Conservation (phyloP, 2,113 vertebrate genomes). For the Struthio camelus region DNA sequence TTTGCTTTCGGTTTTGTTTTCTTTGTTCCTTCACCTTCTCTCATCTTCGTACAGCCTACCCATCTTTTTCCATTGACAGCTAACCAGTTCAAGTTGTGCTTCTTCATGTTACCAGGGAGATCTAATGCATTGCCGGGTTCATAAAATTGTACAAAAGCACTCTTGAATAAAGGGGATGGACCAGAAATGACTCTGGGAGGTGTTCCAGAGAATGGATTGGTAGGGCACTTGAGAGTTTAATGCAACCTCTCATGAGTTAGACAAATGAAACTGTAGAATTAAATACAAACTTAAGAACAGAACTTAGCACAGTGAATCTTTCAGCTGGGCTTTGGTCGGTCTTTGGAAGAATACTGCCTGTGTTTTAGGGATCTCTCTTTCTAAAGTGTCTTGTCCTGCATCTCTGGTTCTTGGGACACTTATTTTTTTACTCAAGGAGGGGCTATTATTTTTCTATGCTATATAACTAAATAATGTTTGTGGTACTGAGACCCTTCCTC, state of each 20-base stretch:
- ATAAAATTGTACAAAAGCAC: not conserved
- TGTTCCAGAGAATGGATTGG: constrained; percentile 16
- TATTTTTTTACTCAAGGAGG: not conserved
- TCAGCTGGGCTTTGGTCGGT: not conserved
- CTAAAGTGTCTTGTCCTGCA: not conserved
- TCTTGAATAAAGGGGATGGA: constrained; percentile 13
- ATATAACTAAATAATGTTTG: not conserved
- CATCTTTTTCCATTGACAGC: constrained; percentile 26
- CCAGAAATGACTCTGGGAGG: constrained; percentile 30
- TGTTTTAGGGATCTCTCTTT: not conserved
- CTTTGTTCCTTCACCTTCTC: not conserved
- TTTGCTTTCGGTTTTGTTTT: not conserved
- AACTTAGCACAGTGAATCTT: not conserved
- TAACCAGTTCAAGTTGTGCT: not conserved
- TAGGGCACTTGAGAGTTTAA: not conserved
- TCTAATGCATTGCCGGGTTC: constrained; percentile 18
- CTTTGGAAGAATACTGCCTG: not conserved
- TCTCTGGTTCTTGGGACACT: not conserved
- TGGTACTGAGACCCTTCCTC: not conserved
- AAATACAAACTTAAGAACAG: constrained; percentile 9
- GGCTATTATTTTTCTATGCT: not conserved
- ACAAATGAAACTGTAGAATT: not conserved
- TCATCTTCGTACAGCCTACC: not conserved
- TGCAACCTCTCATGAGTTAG: not conserved
- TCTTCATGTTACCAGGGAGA: constrained; percentile 42